These are phyloP conservation scores for Rhagonycha lutea DNA, from an alignment of 2,888 invertebrate genomes.

Conservation along the genomic window DNA sequence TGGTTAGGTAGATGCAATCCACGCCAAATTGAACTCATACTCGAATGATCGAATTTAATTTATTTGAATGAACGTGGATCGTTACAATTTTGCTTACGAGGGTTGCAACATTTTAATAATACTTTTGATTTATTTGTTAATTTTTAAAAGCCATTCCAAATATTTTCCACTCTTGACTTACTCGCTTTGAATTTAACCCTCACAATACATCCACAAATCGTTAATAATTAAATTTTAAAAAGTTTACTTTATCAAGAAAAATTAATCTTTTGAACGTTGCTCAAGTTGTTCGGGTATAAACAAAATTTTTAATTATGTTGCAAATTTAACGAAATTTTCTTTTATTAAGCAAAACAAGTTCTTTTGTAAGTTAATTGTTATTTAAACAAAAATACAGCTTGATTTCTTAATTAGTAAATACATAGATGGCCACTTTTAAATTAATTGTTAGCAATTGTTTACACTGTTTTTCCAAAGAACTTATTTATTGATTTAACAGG, in stretches of 20 bases:
- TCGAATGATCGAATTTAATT: conserved; percentile 26
- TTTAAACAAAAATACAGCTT: background rate
- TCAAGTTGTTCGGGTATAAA: background rate
- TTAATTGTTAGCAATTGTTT: background rate
- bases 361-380: background rate
- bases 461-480: no score
- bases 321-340: background rate
- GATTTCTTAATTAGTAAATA: background rate
- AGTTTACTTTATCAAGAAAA: background rate
- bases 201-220: background rate
- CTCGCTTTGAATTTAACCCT: background rate
- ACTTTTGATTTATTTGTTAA: background rate
- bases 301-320: background rate
- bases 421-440: background rate
- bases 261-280: background rate
- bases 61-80: conserved; percentile 13
- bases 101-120: background rate
- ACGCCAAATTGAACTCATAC: conserved; percentile 19
- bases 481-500: no score
- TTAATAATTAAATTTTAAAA: background rate
- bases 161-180: background rate
- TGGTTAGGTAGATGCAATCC: conserved; percentile 12
- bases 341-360: background rate
- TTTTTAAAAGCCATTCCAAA: background rate
- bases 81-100: background rate